Base-by-base conservation (phyloP, 2,113 vertebrate genomes). In the Lasiurus borealis region DNA sequence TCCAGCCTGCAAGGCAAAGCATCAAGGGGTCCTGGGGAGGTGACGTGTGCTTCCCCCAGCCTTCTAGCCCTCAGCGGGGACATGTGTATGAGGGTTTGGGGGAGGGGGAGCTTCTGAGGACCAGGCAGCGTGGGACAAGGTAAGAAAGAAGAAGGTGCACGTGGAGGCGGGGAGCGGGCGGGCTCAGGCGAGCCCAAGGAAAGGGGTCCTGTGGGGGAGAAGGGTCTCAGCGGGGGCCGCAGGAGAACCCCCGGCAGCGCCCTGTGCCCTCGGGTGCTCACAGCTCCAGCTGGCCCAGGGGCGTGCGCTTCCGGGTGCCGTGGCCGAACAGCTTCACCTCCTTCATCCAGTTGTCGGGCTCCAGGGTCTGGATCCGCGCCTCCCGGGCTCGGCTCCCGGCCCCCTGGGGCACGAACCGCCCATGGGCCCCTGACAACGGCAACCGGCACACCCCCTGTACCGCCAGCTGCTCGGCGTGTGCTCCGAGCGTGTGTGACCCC, bases 281-380 rank as follows among this genome's bases (percentile, higher is more conserved):
- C 99, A 99, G 97, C 91, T 98, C 98, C 90, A 98, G 98, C 0
- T 85, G 92, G 80, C 94, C 94, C 86, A 99, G 99, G 16, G 75
- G 97, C 19, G 94, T 95, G 21, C 97, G 93, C 90, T 98, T 99
- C 90, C 99, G 98, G 40, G 99, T 99, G 36, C 99, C 99, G 0
- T 99, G 99, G 14, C 99, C 99, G 62, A 81, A 73, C 48, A 95
- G 97, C 91, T 80, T 98, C 94, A 99, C 99, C 95, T 99, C 99
- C 94, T 62, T 97, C 98, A 99, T 99, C 99, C 99, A 99, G 76
- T 98, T 44, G 0, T 99, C 98, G 0, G 99, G 99, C 85, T 99
- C 99, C 96, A 99, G 97, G 0, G 98, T 99, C 98, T 99, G 99
- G 46, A 99, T 99, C n/a, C 99, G 98, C 0, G 99, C 99, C 93